Evolutionary conservation across 2,113 vertebrate genomes (phyloP), one percentile per base, ranked within the genome.

Genomic region (Cyprinus carpio): DNA sequence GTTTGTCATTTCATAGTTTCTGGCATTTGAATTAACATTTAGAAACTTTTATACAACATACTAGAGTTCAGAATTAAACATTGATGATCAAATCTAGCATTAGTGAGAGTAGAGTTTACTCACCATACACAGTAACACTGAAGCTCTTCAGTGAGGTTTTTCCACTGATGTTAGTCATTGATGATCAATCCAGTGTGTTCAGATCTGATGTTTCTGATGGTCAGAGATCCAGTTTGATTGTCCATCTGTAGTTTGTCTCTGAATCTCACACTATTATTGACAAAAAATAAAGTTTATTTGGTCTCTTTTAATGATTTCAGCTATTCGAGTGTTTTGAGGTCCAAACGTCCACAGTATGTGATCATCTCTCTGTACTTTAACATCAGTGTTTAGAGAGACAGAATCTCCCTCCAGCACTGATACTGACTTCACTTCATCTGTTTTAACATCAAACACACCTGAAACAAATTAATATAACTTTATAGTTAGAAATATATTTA

Each of bases 131-230:
- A 20, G n/a, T 7, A 49, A 81, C 60, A 29, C 0, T 65, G 16
- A 81, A 81, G 16, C 40, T 49, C 2, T 11, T 23, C 31, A 16
- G 0, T 79, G 75, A 76, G 20, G n/a, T 65, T 25, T 4, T 20
- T 18, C n/a, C 1, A 3, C 60, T 65, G 15, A 0, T 43, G 34
- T 31, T 1, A 0, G 15, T 81, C 25, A 81, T 49, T 67, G 0
- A 81, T 81, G 67, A 67, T n/a, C n/a, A 49, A 40, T 81, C 79
- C 79, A 81, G 15, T 7, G 37, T 81, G 37, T 27, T 80, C 58
- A 64, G n/a, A 16, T 40, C 13, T 80, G 54, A 60, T 60, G 76
- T 60, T 79, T 9, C 4, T 79, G 54, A 79, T 40, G 76, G 6
- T 79, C 51, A 79, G 76, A 60, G 54, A 60, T 79, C 76, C 76